Base-by-base conservation (phyloP, 1,140 invertebrate genomes). In the Planococcus citri region DNA sequence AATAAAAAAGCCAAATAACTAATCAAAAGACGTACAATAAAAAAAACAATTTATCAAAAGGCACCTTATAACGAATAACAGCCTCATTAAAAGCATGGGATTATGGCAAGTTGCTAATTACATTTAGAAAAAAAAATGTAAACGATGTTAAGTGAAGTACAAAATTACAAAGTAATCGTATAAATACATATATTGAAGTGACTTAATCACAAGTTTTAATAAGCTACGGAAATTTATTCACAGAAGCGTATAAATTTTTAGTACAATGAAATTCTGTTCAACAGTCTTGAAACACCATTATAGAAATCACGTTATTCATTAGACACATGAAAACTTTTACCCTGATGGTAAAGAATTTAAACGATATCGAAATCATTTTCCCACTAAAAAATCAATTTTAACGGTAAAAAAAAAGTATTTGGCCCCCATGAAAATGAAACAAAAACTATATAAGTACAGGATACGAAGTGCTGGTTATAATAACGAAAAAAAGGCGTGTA, bases 11-110 rank as follows among this genome's bases (percentile, higher is more conserved):
- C 60, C 10, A 25, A 24, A 25, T 64, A 25, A 64, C 6, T 64
- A 25, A 25, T 64, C 17, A 24, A 64, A 27, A 64, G 14, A 64
- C 41, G n/a, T 51, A 20, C n/a, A 51, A 51, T 51, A 51, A 27
- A 64, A 60, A 60, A 64, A 64, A 64, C 60, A 64, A 64, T 64
- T 6, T 25, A 24, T 21, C 22, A 64, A 64, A 64, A 64, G 60
- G 60, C 60, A 64, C 60, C 60, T 64, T 64, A 64, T 27, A 64
- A 64, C 9, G 10, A 64, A 25, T 27, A 64, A 64, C 60, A 64
- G 60, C 60, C 60, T 64, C 20, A 64, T 17, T 64, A 64, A 22
- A 64, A 64, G 60, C 60, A 64, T 27, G 12, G 60, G 22, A 64
- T 64, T 64, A 64, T 64, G 60, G 60, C 60, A 64, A 64, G 25